A percentile compares a stretch with the other conserved stretches of the same genome.
phyloP scores from a whole-genome alignment of 2,888 invertebrate genomes.

The Heliothis peltigera region DNA sequence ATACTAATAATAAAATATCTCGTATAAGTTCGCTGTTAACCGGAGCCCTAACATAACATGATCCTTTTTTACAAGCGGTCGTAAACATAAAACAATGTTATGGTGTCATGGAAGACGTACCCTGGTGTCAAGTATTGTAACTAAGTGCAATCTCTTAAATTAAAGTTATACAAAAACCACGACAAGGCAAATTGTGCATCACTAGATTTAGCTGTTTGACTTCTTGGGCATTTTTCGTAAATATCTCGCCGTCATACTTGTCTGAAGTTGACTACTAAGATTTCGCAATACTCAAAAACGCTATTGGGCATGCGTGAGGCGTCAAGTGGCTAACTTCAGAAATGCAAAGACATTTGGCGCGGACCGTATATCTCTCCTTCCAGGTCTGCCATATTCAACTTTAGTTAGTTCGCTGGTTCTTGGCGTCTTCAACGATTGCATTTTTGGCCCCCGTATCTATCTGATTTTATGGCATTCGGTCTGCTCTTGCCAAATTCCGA shows the following conservation, averaged over 20 bases:
- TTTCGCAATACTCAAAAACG: too few species aligned
- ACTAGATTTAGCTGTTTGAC: too few species aligned
- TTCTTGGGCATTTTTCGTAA: too few species aligned
- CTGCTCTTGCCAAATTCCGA: conserved; percentile 11
- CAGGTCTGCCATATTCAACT: conserved; percentile 16
- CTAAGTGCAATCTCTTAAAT: not conserved
- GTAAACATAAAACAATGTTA: conserved; percentile 19
- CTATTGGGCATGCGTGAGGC: not conserved
- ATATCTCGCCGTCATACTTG: too few species aligned
- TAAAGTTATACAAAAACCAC: conserved; percentile 1
- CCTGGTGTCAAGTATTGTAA: not conserved
- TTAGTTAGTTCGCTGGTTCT: conserved; percentile 28
- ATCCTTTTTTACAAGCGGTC: conserved; percentile 23
- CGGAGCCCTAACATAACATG: conserved; percentile 4
- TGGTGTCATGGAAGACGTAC: conserved; percentile 4
- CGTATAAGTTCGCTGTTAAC: conserved; percentile 6
- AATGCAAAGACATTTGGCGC: too few species aligned
- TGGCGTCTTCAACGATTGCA: conserved; percentile 34
- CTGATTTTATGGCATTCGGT: conserved; percentile 19
- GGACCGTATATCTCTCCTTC: not conserved
- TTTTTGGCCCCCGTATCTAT: conserved; percentile 22
- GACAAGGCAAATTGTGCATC: too few species aligned
- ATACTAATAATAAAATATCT: conserved; percentile 37
- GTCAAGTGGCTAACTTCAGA: too few species aligned
- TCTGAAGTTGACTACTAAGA: too few species aligned